phyloP scores from a whole-genome alignment of 1,140 invertebrate genomes.

The Uloborus diversus region DNA sequence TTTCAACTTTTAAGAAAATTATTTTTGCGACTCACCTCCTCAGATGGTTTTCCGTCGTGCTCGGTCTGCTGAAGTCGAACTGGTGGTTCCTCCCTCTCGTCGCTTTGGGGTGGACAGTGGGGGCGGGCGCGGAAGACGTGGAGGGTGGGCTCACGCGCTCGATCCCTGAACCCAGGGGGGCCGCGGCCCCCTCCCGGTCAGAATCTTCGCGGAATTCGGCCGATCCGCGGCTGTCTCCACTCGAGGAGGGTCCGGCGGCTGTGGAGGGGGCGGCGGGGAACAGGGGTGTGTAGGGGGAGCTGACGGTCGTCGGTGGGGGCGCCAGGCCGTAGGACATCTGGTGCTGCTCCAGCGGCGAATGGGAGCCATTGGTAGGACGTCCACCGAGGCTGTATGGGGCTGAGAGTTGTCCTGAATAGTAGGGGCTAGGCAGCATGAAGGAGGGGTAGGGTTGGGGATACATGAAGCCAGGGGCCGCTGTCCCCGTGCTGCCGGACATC shows the following conservation, averaged over 20 bases:
- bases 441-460: neutral
- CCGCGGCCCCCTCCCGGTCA: slow-evolving; percentile 2
- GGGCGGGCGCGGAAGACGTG: too few species aligned
- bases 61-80: too few species aligned
- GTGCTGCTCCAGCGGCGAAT: neutral
- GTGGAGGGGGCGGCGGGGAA: neutral
- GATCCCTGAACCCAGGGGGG: neutral
- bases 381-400: neutral
- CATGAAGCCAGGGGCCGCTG: neutral
- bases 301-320: neutral
- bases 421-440: neutral
- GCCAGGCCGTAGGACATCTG: too few species aligned
- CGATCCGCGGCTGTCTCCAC: slow-evolving; percentile 25
- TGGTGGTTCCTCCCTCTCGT: too few species aligned
- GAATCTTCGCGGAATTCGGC: slow-evolving; percentile 14
- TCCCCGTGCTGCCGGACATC: neutral
- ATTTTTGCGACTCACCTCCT: too few species aligned
- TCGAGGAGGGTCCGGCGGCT: neutral
- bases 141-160: neutral
- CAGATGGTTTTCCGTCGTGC: too few species aligned
- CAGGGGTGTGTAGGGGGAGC: neutral
- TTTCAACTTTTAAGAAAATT: too few species aligned
- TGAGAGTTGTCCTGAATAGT: neutral
- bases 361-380: neutral
- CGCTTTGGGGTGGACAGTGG: too few species aligned